phyloP scores from a whole-genome alignment of 2,797 vertebrate species.

The Enteromius anoplus region DNA sequence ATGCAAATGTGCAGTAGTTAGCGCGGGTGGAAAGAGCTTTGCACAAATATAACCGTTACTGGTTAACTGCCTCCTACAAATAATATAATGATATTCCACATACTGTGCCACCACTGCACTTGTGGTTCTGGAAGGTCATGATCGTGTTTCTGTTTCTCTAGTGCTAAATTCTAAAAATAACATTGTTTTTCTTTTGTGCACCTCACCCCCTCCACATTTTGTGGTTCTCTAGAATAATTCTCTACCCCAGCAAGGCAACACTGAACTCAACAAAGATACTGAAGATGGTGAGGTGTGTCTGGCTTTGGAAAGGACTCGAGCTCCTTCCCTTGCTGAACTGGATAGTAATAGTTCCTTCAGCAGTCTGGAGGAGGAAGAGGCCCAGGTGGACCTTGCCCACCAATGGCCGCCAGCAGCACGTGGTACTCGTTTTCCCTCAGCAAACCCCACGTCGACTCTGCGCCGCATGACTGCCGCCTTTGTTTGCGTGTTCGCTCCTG shows the following conservation, averaged over 20 bases:
- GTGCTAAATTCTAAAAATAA: constrained; percentile 2
- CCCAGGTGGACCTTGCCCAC: constrained; percentile 60
- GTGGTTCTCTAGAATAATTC: constrained; percentile 51
- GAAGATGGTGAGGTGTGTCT: constrained; percentile 70
- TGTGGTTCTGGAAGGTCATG: constrained; percentile 23
- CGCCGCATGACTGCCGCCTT: constrained; percentile 86
- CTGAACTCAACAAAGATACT: constrained; percentile 50
- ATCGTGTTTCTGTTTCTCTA: neutral
- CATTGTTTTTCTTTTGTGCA: neutral
- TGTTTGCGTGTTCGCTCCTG: constrained; percentile 86
- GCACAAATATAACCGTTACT: constrained; percentile 45
- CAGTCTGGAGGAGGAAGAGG: constrained; percentile 83
- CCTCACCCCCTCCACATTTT: neutral
- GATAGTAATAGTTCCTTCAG: constrained; percentile 89
- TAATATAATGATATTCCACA: constrained; percentile 42
- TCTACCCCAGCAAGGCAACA: constrained; percentile 54
- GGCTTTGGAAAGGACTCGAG: constrained; percentile 71
- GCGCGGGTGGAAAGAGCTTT: constrained; percentile 39
- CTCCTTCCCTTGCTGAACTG: constrained; percentile 83
- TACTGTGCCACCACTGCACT: constrained; percentile 21
- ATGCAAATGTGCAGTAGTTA: constrained; percentile 7
- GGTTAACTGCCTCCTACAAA: constrained; percentile 53
- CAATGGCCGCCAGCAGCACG: constrained; percentile 70
- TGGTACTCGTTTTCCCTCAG: constrained; percentile 48
- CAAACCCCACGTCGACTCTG: constrained; percentile 71